These are phyloP conservation scores for Dolomedes plantarius DNA, from an alignment of 2,888 invertebrate genomes.

Conservation along the genomic window DNA sequence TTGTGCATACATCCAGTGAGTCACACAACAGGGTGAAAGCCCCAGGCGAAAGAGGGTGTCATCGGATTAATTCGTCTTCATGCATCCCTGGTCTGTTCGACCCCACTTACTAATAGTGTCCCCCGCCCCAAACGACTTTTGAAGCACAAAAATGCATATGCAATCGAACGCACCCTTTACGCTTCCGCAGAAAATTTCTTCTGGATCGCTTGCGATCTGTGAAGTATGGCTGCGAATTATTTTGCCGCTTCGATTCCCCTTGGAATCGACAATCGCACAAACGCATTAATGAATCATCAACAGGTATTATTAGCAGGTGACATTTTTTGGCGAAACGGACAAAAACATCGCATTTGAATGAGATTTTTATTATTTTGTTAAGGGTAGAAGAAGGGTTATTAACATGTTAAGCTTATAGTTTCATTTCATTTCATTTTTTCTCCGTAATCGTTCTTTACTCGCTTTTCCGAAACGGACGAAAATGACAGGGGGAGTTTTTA, in stretches of 20 bases:
- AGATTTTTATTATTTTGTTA: too few relatives aligned
- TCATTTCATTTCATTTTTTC: too few relatives aligned
- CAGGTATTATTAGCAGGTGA: neutral
- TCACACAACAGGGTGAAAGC: neutral
- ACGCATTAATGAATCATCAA: neutral
- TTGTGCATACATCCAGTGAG: neutral
- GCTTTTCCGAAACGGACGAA: too few relatives aligned
- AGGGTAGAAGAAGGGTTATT: too few relatives aligned
- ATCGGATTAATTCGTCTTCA: conserved; percentile 5
- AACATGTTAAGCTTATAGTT: too few relatives aligned
- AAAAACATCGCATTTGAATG: too few relatives aligned
- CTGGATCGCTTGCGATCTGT: neutral
- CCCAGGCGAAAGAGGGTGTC: neutral
- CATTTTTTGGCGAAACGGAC: neutral
- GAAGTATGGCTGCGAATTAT: neutral
- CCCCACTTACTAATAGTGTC: neutral
- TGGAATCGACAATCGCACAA: neutral
- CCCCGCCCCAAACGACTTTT: neutral
- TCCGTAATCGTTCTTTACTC: too few relatives aligned
- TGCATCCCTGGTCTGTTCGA: neutral
- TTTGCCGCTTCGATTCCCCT: neutral
- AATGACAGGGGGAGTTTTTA: too few relatives aligned
- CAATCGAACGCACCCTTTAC: neutral
- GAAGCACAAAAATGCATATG: neutral
- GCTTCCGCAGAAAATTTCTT: neutral